Conservation (phyloP, 2,797 vertebrate species). For the Gorsachius magnificus region DNA sequence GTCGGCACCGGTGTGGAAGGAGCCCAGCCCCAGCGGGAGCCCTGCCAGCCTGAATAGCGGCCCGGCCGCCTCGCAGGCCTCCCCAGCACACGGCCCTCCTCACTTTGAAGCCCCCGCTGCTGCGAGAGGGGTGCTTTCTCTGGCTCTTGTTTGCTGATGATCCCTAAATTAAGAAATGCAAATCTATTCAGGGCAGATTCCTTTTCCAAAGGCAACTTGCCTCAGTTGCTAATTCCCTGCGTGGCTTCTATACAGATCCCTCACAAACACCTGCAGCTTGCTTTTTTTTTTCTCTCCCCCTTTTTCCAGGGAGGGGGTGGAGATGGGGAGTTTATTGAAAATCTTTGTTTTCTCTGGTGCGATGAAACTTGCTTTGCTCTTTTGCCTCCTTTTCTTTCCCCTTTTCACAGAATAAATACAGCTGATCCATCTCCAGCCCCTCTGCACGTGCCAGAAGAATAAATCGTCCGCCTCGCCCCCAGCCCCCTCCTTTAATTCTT, state of each 20-base stretch:
- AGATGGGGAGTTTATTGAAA: conserved; percentile 60
- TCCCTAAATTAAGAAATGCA: conserved; percentile 64
- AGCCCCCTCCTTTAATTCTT: conserved; percentile 55
- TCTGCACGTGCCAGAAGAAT: conserved; percentile 89
- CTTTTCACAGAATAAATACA: conserved; percentile 93
- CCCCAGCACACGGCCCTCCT: not conserved
- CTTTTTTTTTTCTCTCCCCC: not conserved
- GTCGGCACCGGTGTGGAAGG: not conserved
- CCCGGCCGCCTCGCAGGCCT: not conserved
- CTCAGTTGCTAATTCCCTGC: conserved; percentile 66
- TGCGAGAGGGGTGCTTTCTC: not conserved
- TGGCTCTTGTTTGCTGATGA: conserved; percentile 41
- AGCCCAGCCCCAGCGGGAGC: not conserved
- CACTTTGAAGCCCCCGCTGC: conserved; percentile 31
- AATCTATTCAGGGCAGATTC: conserved; percentile 58
- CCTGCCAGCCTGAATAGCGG: not conserved
- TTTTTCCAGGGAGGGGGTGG: not conserved
- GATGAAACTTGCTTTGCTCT: conserved; percentile 67
- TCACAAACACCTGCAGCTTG: conserved; percentile 72
- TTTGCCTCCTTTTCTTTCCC: conserved; percentile 72
- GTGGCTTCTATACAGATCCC: conserved; percentile 50
- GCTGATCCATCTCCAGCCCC: conserved; percentile 86
- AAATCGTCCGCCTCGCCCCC: conserved; percentile 54
- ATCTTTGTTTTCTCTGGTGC: conserved; percentile 58
- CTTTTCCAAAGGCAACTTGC: conserved; percentile 66